These are phyloP conservation scores for Phalacrocorax aristotelis DNA, from an alignment of 2,113 vertebrate genomes.

Conservation along the genomic window DNA sequence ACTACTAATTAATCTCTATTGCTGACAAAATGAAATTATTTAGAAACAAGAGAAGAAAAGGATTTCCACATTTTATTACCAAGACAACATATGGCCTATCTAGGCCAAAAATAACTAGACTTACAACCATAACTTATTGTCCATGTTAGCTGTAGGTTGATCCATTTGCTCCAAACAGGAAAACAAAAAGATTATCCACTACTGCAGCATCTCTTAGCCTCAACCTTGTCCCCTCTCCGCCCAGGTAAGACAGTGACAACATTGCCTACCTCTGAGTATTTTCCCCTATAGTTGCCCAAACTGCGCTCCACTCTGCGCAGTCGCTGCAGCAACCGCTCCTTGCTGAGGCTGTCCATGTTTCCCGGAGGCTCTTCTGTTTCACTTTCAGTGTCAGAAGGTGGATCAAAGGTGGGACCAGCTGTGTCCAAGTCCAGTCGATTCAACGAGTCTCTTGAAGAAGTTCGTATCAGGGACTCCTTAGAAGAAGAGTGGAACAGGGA, in stretches of 20 bases:
- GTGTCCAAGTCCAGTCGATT: constrained; percentile 80
- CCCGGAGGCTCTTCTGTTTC: constrained; percentile 85
- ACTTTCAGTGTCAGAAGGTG: constrained; percentile 91
- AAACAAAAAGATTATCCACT: neutral
- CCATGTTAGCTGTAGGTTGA: neutral
- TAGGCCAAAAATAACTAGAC: neutral
- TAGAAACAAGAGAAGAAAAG: neutral
- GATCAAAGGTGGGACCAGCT: constrained; percentile 76
- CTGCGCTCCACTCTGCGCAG: constrained; percentile 85
- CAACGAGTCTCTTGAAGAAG: constrained; percentile 88
- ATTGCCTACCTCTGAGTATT: constrained; percentile 87
- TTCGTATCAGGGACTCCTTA: constrained; percentile 86
- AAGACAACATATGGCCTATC: neutral
- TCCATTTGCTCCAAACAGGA: neutral
- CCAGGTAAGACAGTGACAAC: neutral
- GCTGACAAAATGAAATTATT: neutral
- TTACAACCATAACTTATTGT: neutral
- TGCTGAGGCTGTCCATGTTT: constrained; percentile 78
- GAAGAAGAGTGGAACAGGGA: constrained; percentile 86
- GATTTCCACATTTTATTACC: neutral
- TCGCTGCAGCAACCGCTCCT: constrained; percentile 86
- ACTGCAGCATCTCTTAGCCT: too few relatives aligned
- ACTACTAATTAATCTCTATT: neutral
- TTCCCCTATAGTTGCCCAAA: constrained; percentile 85
- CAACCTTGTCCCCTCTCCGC: neutral